phyloP scores from a whole-genome alignment of 2,113 vertebrate genomes.

The Xenus cinereus region DNA sequence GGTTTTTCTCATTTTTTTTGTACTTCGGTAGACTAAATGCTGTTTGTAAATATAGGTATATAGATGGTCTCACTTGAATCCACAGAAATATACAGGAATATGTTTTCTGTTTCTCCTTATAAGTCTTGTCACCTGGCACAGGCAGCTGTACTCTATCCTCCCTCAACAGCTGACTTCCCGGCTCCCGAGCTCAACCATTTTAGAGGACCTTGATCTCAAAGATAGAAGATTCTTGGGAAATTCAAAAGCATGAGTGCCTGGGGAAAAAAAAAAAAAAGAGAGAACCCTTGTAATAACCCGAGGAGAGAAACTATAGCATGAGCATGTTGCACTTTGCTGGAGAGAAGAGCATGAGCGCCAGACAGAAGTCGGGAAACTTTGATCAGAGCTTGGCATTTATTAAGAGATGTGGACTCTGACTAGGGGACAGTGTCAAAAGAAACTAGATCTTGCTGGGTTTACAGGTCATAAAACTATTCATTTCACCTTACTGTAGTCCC shows the following conservation, averaged over 20 bases:
- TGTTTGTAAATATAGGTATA: background rate
- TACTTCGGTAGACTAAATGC: background rate
- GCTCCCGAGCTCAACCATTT: background rate
- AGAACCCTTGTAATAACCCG: background rate
- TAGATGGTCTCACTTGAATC: background rate
- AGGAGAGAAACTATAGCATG: background rate
- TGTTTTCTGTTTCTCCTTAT: background rate
- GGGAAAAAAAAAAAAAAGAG: background rate
- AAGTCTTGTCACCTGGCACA: background rate
- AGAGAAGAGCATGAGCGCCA: background rate
- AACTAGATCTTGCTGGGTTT: background rate
- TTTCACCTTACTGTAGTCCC: conserved; percentile 26
- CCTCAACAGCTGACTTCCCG: background rate
- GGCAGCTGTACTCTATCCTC: background rate
- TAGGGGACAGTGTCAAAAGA: background rate
- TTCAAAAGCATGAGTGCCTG: background rate
- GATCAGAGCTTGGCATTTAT: background rate
- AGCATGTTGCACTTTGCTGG: background rate
- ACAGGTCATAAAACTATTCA: background rate
- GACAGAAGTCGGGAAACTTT: background rate
- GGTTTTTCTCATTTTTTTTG: background rate
- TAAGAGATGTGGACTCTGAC: background rate
- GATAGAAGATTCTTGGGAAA: background rate
- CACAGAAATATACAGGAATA: background rate
- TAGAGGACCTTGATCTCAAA: background rate